Evolutionary conservation across 2,797 vertebrate genomes (phyloP), one percentile per base, ranked within the genome.

Genomic region (Oophaga sylvatica): DNA sequence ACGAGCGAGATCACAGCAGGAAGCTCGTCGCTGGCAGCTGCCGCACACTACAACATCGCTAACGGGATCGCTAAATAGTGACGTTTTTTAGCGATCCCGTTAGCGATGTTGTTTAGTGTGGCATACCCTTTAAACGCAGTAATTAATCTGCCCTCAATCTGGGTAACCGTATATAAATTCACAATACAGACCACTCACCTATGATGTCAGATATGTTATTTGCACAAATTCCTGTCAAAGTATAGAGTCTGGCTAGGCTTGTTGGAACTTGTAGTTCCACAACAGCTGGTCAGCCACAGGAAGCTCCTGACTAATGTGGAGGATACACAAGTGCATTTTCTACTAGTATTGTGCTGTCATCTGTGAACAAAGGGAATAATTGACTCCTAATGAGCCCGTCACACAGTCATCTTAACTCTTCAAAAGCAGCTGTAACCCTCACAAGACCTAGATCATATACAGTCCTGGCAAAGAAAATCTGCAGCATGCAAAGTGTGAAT

Each of bases 301-400:
- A 75, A 75, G 35, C 35, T 41, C 7, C 17, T 22, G 53, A n/a
- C 22, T 77, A 56, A 11, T 59, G 53, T 59, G 17, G 8, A 57
- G 53, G 15, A 16, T 10, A 41, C 57, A 20, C 26, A 60, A 59
- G 77, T 48, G 26, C 57, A 22, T 63, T 63, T 26, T 63, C 35
- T 41, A 6, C 59, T 62, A 41, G 57, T 59, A 80, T 20, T 41
- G 16, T 41, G 19, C 78, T 80, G 57, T 80, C 78, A 80, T 80
- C 59, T 62, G 59, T 80, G 29, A 80, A 80, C 78, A 80, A 80
- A 80, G 35, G 59, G 78, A 41, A 63, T 62, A 62, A 63, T 80
- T 29, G n/a, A 65, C 35, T 80, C 57, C 78, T 80, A 80, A 60
- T 63, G 22, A 81, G 80, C 13, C 62, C 31, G 22, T 48, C 63